phyloP scores from a whole-genome alignment of 2,797 vertebrate genomes.

The Micrastur ruficollis region DNA sequence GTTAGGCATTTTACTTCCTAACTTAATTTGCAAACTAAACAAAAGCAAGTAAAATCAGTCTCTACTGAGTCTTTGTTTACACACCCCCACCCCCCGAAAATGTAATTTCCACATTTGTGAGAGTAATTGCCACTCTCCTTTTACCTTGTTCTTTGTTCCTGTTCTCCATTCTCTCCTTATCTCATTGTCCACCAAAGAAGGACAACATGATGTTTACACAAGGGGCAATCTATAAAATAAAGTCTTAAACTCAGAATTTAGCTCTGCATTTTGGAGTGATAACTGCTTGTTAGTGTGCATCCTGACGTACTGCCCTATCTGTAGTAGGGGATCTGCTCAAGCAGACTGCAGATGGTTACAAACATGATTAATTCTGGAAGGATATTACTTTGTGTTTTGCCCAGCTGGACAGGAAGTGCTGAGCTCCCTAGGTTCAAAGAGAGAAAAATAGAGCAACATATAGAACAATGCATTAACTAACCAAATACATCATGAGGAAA shows the following conservation, averaged over 20 bases:
- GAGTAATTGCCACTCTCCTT: not conserved
- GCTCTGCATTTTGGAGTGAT: not conserved
- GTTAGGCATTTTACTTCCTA: not conserved
- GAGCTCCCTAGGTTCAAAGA: not conserved
- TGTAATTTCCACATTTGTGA: not conserved
- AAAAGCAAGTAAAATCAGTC: not conserved
- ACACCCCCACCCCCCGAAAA: not conserved
- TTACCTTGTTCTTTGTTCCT: not conserved
- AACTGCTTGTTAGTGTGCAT: not conserved
- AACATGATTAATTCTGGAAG: not conserved
- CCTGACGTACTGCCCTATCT: not conserved
- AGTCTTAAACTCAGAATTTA: not conserved
- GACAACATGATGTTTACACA: rapidly evolving
- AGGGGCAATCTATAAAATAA: not conserved
- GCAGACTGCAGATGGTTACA: not conserved
- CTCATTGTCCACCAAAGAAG: not conserved
- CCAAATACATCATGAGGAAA: not conserved
- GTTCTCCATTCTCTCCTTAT: not conserved
- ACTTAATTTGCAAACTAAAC: not conserved
- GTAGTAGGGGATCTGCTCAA: not conserved
- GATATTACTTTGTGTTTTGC: not conserved
- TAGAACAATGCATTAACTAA: constrained; percentile 3
- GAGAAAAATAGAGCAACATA: not conserved
- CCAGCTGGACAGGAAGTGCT: constrained; percentile 47
- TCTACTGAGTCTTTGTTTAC: not conserved